Base-by-base conservation (phyloP, 2,797 vertebrate genomes). In the Stomatorhinus walkeri region DNA sequence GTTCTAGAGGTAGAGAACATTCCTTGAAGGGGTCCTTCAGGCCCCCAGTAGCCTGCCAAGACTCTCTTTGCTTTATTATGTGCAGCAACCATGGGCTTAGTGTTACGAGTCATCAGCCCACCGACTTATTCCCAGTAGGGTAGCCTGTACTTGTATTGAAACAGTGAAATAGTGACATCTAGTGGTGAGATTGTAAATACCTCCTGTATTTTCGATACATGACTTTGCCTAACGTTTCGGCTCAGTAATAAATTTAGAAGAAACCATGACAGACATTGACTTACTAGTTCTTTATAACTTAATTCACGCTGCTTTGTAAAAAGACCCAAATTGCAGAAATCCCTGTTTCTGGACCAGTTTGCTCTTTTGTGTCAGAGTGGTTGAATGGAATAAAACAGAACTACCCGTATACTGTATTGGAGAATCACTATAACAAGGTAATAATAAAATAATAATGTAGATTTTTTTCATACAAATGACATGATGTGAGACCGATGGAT, bases 121-220 rank as follows among this genome's bases (percentile, higher is more conserved):
- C 43, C 1, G 19, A 85, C 22, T 49, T 49, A 49, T 85, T 85
- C 48, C 16, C 72, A 85, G 51, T 49, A 28, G 22, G 19, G 83
- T 14, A 24, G 10, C 16, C 10, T 85, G 9, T 22, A 51, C 46
- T 22, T 83, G 43, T 16, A 90, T 89, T 90, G 89, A 90, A 87
- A 85, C 91, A 92, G 90, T 89, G 79, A 90, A 91, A 93, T 90
- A 88, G 90, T 89, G 92, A 92, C 93, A 92, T 91, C 94, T 95
- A 54, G 87, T 89, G 94, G 91, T 88, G 43, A 85, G 36, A 90
- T n/a, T 36, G 19, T 61, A 72, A 89, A 51, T 12, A 14, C 36
- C 4, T 6, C 40, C n/a, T 72, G 49, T 14, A 28, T 85, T 56
- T 54, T 40, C 54, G 24, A 88, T 12, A 36, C 28, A 54, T 59